Percentiles rank a stretch among this genome's conserved stretches.
Conservation (phyloP, 2,797 vertebrate genomes). For the Ibycter americanus region DNA sequence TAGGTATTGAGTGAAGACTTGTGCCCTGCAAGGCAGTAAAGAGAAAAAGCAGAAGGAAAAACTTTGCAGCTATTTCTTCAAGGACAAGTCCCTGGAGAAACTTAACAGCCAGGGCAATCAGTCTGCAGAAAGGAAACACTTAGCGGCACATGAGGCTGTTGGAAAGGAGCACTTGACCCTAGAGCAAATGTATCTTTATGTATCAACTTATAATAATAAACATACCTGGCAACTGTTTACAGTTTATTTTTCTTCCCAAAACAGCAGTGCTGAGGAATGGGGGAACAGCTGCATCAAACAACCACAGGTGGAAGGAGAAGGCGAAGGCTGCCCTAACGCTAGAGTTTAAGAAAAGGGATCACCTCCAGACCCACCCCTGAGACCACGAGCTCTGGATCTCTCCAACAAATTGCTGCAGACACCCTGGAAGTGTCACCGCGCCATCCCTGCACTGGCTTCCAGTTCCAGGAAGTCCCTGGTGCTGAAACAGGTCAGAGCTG, state of each 20-base stretch:
- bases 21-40: neutral
- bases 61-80: neutral
- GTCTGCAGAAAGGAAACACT: neutral
- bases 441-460: neutral
- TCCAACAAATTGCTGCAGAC: fast-evolving
- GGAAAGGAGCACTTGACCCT: neutral
- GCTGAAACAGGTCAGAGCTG: neutral
- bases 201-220: neutral
- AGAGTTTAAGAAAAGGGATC: neutral
- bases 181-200: neutral
- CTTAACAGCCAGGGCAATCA: neutral
- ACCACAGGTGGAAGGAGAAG: neutral
- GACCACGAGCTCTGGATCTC: neutral
- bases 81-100: neutral
- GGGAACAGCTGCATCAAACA: neutral
- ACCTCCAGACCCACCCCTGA: neutral
- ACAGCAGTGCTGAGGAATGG: neutral
- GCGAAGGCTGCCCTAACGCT: neutral
- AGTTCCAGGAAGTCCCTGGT: neutral
- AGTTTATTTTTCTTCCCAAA: neutral
- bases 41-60: neutral
- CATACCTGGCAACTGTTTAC: neutral
- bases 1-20: neutral
- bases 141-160: neutral
- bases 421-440: neutral